Base-by-base conservation (phyloP, 1,140 invertebrate genomes). In the Brachionus calyciflorus region DNA sequence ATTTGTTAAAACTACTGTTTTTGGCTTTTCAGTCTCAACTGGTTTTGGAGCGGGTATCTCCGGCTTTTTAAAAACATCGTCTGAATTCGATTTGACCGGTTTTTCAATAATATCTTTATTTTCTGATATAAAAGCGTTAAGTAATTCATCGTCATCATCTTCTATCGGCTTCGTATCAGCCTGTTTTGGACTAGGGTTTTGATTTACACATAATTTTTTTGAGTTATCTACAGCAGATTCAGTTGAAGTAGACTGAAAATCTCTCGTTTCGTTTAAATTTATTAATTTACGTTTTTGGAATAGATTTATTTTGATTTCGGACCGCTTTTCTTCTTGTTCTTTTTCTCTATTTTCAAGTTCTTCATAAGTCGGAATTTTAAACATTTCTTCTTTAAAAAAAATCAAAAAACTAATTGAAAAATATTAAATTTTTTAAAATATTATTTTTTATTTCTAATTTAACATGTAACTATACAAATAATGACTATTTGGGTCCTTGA, bases 301-400 rank as follows among this genome's bases (percentile, higher is more conserved):
- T 24, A 73, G 28, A 21, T 49, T 73, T 9, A 37, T 26, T 30
- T 73, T 49, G 12, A 51, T 21, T 10, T 55, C 46, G n/a, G 28
- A 17, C 6, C 46, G 37, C 41, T 73, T 55, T 73, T 73, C 69
- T 6, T 41, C 26, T 30, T 51, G 49, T 49, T 49, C 69, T 49
- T 73, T 73, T 40, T 51, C 69, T 49, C 40, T 49, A 6, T 73
- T 48, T 17, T 73, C 69, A 40, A 73, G 46, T 24, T 73, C 69
- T 14, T 73, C 69, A 73, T 73, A 73, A 73, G 69, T 73, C 10
- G 69, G 69, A 49, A 73, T 73, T 49, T 73, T 73, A 48, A 73
- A 73, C 69, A 73, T 73, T 40, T 63, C 48, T 24, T 7, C 2
- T 55, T 55, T 24, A 17, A 14, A 9, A 55, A 55, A 26, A 14